A percentile compares a stretch with the other conserved stretches of the same genome.
phyloP scores from a whole-genome alignment of 2,113 vertebrate genomes.

The Parus major region DNA sequence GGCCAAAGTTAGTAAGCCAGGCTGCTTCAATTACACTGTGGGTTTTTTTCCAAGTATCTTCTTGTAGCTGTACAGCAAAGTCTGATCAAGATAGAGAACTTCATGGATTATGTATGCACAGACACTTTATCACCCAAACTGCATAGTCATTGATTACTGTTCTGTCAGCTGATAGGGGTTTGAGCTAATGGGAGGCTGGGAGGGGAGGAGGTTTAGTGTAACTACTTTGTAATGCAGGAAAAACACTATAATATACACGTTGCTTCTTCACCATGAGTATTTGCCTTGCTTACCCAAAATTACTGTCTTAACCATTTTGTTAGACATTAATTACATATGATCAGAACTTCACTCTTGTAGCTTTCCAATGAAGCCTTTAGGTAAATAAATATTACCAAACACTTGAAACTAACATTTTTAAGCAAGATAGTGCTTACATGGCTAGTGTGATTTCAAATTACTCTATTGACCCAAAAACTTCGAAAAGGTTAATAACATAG shows the following conservation, averaged over 20 bases:
- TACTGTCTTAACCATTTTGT: neutral
- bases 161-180: neutral
- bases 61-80: neutral
- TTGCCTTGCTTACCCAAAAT: neutral
- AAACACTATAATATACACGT: neutral
- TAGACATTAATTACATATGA: neutral
- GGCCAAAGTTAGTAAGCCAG: neutral
- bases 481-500: neutral
- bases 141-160: constrained; percentile 50
- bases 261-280: neutral
- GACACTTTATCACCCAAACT: constrained; percentile 16
- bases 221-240: neutral
- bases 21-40: neutral
- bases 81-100: neutral
- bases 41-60: neutral
- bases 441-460: neutral
- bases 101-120: constrained; percentile 16
- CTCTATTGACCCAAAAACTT: neutral
- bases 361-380: neutral
- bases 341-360: neutral
- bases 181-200: neutral
- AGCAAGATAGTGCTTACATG: neutral
- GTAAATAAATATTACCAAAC: neutral
- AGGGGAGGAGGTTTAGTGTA: neutral
- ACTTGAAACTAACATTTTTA: neutral